Base-by-base conservation (phyloP, 2,797 vertebrate genomes). In the Zalophus californianus region DNA sequence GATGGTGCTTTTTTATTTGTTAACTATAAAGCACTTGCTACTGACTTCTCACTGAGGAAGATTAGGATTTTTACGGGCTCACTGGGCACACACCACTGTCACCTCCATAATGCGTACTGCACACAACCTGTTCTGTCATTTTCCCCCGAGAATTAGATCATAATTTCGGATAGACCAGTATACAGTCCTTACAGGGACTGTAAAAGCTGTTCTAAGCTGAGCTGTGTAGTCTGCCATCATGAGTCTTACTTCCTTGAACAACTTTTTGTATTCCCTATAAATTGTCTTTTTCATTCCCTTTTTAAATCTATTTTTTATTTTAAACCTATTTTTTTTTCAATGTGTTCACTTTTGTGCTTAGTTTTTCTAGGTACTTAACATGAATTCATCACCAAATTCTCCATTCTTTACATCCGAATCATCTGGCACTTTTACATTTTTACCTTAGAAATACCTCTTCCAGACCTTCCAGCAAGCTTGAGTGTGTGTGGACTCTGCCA, bases 271-370 rank as follows among this genome's bases (percentile, higher is more conserved):
- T 89, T 91, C 58, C 44, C 32, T 86, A 0, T 66, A 80, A 64
- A 5, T 82, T 94, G 25, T 85, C 32, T 80, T 93, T 88, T 94
- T 90, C 41, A 80, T 79, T 90, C 32, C 15, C 48, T 70, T 66
- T 62, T 60, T 91, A 25, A 35, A 77, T 72, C 27, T 41, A 64
- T 82, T 58, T 52, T 66, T 66, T 20, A 2, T 54, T 70, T 64
- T 44, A 20, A 54, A 10, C 38, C 11, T 27, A 3, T 12, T 73
- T 27, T 41, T 54, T 54, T 54, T 52, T 79, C 27, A 32, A 32
- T 90, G 23, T 58, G 9, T 68, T 86, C 77, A n/a, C 66, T 16
- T 82, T 70, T 80, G 54, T 44, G 35, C 32, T 80, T 79, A 66
- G n/a, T 14, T 79, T 91, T 89, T 88, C 29, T 12, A 8, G 58